These are phyloP conservation scores for Alloplasta piceator DNA, from an alignment of 2,888 invertebrate genomes.

Conservation along the genomic window DNA sequence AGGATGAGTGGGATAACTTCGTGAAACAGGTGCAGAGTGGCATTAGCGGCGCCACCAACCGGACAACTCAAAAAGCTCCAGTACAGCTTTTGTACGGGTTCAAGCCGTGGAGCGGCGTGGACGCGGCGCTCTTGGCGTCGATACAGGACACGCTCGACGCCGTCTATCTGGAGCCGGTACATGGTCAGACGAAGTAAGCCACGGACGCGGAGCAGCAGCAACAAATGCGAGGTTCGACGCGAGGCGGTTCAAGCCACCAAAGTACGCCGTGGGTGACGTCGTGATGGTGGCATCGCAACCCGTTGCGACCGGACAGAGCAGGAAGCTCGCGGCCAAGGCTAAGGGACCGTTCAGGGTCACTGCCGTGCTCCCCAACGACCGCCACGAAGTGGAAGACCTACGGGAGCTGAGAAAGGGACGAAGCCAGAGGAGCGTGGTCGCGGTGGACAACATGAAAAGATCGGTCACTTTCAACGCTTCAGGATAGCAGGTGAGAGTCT, in stretches of 20 bases:
- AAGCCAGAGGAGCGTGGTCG: constrained; percentile 57
- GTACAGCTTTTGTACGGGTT: constrained; percentile 63
- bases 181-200: constrained; percentile 46
- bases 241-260: constrained; percentile 50
- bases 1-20: constrained; percentile 69
- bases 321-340: constrained; percentile 63
- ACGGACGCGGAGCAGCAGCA: constrained; percentile 54
- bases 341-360: constrained; percentile 69
- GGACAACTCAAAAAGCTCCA: constrained; percentile 57
- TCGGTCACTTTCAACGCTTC: constrained; percentile 60
- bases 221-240: constrained; percentile 63
- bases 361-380: constrained; percentile 67
- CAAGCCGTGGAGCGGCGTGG: constrained; percentile 58
- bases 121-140: constrained; percentile 37
- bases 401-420: constrained; percentile 63
- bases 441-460: constrained; percentile 52
- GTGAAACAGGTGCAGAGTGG: constrained; percentile 67
- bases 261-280: constrained; percentile 64
- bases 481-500: not conserved
- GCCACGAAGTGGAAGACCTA: constrained; percentile 69
- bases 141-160: constrained; percentile 59
- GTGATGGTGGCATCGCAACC: constrained; percentile 66
- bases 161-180: constrained; percentile 52
- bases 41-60: constrained; percentile 68
- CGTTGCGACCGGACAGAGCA: constrained; percentile 66